These are phyloP conservation scores for Phyllostomus discolor DNA, from an alignment of 2,113 vertebrate genomes.

Conservation along the genomic window DNA sequence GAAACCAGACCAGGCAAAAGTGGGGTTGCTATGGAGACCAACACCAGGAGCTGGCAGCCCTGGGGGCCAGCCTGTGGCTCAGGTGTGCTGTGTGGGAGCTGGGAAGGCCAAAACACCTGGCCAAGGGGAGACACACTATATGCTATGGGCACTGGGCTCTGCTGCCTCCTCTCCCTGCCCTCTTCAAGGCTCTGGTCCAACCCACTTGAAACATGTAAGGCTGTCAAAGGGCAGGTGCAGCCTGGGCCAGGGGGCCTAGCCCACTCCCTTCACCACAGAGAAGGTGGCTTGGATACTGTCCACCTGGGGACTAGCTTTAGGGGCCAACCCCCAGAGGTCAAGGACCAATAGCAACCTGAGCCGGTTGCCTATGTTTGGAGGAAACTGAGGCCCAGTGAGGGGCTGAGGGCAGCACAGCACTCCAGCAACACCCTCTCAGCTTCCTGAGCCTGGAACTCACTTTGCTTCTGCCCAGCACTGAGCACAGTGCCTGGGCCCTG, in stretches of 20 bases:
- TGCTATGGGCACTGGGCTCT: background rate
- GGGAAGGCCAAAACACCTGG: background rate
- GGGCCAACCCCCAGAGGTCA: background rate
- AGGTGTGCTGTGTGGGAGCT: constrained; percentile 33
- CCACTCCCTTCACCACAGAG: background rate
- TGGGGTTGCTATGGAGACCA: constrained; percentile 71
- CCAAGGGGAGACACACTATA: background rate
- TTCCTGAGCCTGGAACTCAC: background rate
- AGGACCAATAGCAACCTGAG: background rate
- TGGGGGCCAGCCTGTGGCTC: constrained; percentile 48
- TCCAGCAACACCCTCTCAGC: background rate
- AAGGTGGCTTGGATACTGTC: background rate
- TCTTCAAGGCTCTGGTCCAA: background rate
- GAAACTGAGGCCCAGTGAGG: background rate
- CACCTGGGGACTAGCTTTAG: background rate
- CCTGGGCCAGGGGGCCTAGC: background rate
- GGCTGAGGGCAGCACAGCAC: background rate
- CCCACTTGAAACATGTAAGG: background rate
- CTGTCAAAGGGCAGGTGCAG: background rate
- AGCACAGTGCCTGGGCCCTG: background rate
- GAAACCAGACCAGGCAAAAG: constrained; percentile 64
- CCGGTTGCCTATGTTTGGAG: background rate
- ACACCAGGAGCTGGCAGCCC: constrained; percentile 50
- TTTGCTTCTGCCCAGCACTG: background rate
- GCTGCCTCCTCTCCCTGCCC: background rate